Base-by-base conservation (phyloP, 64 coral and sea anemone species). In the Stichodactyla mertensii region DNA sequence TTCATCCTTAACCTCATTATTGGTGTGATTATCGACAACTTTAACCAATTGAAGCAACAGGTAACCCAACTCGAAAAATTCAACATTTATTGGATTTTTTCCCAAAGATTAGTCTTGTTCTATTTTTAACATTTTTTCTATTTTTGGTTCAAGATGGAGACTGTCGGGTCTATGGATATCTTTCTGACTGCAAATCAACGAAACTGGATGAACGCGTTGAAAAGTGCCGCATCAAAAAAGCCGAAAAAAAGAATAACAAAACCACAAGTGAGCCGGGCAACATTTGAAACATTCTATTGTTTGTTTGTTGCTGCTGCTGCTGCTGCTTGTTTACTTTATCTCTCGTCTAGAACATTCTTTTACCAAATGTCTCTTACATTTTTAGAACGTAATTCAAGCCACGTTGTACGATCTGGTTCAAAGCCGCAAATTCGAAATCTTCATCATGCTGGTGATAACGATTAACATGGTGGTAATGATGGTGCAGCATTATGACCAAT, bases 401-500 rank as follows among this genome's bases (percentile, higher is more conserved):
- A 26, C 7, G 51, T 70, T 95, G 53, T 95, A 79, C 77, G 89
- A 95, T 55, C 16, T 95, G 0, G 86, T 95, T 0, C 74, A 85
- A 85, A 86, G 55, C 23, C 82, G 89, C 7, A 94, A 86, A 57
- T 94, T 94, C 85, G 93, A 94, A 55, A 26, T 94, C 4, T 84
- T 85, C 24, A 94, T 94, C 8, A 84, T 94, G 18, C 2, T 78
- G 11, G 77, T 94, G 26, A 88, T 94, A 14, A 85, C 86, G 12
- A 20, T 87, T 18, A 95, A 95, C 64, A 95, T 95, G 93, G 28
- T 89, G n/a, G 78, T 89, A 36, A 95, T 95, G 93, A 95, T 95
- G 93, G 80, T 92, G 13, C 89, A 95, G 11, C 93, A 95, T n/a
- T 95, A 95, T 52, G 87, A 57, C 36, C 93, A 95, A 56, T 60